Base-by-base conservation (phyloP, 2,113 vertebrate genomes). In the Choloepus hoffmanni region DNA sequence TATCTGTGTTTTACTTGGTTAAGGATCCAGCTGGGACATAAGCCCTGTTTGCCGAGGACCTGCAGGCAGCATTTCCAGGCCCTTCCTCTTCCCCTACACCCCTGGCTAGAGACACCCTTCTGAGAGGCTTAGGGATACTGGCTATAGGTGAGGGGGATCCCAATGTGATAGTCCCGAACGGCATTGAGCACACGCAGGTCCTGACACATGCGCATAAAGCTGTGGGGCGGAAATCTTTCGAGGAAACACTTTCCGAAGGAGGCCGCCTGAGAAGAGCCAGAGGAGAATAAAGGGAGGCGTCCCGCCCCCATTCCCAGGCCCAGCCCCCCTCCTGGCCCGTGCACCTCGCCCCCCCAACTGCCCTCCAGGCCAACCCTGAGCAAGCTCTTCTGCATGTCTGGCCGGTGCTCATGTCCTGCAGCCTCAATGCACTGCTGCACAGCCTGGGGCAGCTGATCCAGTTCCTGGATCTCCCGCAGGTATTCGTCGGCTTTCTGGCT, bases 401-500 rank as follows among this genome's bases (percentile, higher is more conserved):
- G 97, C 96, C 99, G 98, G 0, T 99, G 99, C 79, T 99, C 99
- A 0, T 99, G 99, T 93, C 99, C 99, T 0, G 99, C 99, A 0
- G 99, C 99, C 97, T 99, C 99, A 26, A 99, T 99, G 96, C 99
- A 99, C 96, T 99, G 99, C 89, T 97, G 96, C 30, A 99, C 99
- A 0, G 99, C 99, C 95, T 99, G 99, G 0, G 98, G 98, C 67
- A 99, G 98, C 96, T 99, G 98, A 14, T 98, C 98, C 98, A 99
- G 99, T 93, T 99, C 99, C 97, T 99, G 99, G 97, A 99, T 99
- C 98, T 99, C 99, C 91, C 99, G 98, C 92, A 99, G 98, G 97
- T 99, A 99, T 95, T 99, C 99, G 0, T 99, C 99, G 0, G 99
- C 99, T 87, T 99, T 99, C 98, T 99, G 99, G 97, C 99, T 99